Base-by-base conservation (phyloP, 2,888 invertebrate genomes). In the Meiosimyza decipiens region DNA sequence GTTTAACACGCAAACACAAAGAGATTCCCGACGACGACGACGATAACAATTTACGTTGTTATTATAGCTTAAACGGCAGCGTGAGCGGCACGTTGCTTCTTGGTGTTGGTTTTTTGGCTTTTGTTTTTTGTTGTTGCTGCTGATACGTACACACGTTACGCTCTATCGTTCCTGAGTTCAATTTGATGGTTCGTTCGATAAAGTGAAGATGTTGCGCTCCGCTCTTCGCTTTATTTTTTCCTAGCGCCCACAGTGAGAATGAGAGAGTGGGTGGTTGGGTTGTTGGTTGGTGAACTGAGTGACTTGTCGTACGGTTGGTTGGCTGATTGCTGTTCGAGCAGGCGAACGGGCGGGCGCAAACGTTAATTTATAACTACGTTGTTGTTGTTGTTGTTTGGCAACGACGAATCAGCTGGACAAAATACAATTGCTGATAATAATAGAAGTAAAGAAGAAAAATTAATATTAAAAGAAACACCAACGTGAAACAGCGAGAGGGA, bases 1-100 rank as follows among this genome's bases (percentile, higher is more conserved):
- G 80, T 74, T 77, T 78, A 84, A 85, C 85, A 76, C 80, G 74
- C 83, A 79, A 69, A 40, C 52, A 69, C 62, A 69, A 69, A 69
- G 69, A 69, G 69, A 62, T 62, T 16, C 55, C 49, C 60, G 50
- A 60, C n/a, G 51, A 49, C 40, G 60, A 84, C 80, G 82, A 83
- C 79, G 75, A 79, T 73, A 74, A 77, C 77, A 65, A 65, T 64
- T 64, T 75, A 52, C 71, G 57, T 40, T 69, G 52, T 50, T 52
- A 33, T 49, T 28, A 1, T 15, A 54, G 71, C 69, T 71, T 59
- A 73, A 60, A 55, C 70, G 64, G 67, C 69, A 67, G 71, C 72
- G 73, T 70, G 71, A 65, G 67, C 62, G 70, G 60, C 73, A 60
- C 63, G 66, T 59, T 55, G 59, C 63, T 54, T 57, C 55, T 47